Evolutionary conservation across 2,888 invertebrate species (phyloP), one percentile per base, ranked within the genome.

Genomic region (Sicus ferrugineus): DNA sequence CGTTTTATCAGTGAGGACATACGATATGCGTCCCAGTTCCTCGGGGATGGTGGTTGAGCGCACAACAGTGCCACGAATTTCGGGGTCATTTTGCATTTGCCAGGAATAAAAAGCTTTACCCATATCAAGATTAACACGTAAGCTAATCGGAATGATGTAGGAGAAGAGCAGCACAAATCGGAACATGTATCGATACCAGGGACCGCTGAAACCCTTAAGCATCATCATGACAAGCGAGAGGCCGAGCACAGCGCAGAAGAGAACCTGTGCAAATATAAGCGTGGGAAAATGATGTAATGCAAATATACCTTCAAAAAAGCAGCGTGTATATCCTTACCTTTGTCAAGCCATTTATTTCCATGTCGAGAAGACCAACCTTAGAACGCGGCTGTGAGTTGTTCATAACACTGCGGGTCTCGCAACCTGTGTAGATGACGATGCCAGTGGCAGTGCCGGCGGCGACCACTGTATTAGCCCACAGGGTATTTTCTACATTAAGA

Each of bases 391-490:
- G 91, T 0, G 97, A 96, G 83, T 98, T 98, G 86, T 99, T 99
- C 98, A 99, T 99, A 14, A 98, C 95, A 76, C 96, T 95, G 75
- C 98, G 89, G 0, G 98, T 98, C 87, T 99, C 99, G 63, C 91
- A 91, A 21, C 99, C 97, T 86, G 86, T 98, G 83, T 99, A 99
- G 74, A 99, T 93, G 6, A 99, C 94, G 65, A 97, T 90, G 16
- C 97, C 99, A 6, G 97, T 90, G 1, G 98, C 97, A 74, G 95
- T 94, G 23, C 98, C 97, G 1, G 97, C 97, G 0, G 99, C 98
- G 16, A 99, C 92, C 0, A 99, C 98, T 65, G 97, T 97, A 77
- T 98, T 98, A 4, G 98, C 96, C 99, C 99, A 99, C 67, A 99
- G 85, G 0, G 98, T 98, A 83, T 98, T 98, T 85, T 98, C 97